These are phyloP conservation scores for Pandemis heparana DNA, from an alignment of 2,888 invertebrate species.

Conservation along the genomic window DNA sequence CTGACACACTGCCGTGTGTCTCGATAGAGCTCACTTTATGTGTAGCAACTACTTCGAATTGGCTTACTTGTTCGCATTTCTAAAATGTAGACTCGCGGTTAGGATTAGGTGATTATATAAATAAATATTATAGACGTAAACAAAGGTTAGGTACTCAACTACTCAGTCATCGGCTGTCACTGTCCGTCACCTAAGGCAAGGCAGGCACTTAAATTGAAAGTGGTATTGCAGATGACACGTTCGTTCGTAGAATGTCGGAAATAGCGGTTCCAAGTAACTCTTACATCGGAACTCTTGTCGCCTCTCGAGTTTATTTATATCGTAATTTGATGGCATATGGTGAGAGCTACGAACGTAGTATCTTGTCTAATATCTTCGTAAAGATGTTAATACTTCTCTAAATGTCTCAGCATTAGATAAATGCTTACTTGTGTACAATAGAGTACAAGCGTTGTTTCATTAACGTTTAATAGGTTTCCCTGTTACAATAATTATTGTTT, in stretches of 20 bases:
- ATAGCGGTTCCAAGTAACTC: slow-evolving; percentile 81
- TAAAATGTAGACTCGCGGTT: neutral
- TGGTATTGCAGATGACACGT: slow-evolving; percentile 66
- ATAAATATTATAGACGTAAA: slow-evolving; percentile 12
- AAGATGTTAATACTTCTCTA: slow-evolving; percentile 23
- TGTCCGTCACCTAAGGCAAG: slow-evolving; percentile 28
- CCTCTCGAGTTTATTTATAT: slow-evolving; percentile 65
- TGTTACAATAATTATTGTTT: no score
- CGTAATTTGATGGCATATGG: slow-evolving; percentile 65
- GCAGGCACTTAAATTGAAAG: slow-evolving; percentile 43
- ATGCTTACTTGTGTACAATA: neutral
- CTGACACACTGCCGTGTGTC: no score
- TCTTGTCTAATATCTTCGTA: slow-evolving; percentile 29
- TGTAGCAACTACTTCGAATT: slow-evolving; percentile 4
- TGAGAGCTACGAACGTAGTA: slow-evolving; percentile 36
- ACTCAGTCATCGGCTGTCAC: slow-evolving; percentile 16
- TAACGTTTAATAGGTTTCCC: neutral
- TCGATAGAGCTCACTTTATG: neutral
- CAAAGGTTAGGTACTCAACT: neutral
- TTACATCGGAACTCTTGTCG: slow-evolving; percentile 76
- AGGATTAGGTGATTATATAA: neutral
- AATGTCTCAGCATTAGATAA: slow-evolving; percentile 5
- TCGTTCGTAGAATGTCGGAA: slow-evolving; percentile 79
- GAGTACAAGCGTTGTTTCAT: neutral
- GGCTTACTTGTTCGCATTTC: neutral